phyloP scores from a whole-genome alignment of 2,888 invertebrate genomes.

The Parnassius orleans region DNA sequence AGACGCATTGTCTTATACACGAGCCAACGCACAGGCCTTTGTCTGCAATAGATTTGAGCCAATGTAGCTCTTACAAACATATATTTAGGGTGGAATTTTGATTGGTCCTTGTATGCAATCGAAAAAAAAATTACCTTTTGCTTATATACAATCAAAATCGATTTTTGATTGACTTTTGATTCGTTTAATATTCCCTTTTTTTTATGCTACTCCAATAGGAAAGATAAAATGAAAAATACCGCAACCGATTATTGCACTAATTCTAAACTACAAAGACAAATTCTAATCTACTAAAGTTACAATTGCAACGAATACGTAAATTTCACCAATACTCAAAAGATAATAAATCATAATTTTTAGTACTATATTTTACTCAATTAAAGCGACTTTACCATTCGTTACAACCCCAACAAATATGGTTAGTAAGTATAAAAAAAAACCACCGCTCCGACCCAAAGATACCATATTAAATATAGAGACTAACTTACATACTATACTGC shows the following conservation, averaged over 20 bases:
- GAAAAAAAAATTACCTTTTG: constrained; percentile 46
- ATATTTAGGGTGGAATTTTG: constrained; percentile 6
- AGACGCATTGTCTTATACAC: constrained; percentile 77
- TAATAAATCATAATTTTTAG: background rate
- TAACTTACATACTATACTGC: background rate
- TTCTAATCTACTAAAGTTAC: constrained; percentile 13
- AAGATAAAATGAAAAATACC: constrained; percentile 6
- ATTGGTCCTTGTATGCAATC: constrained; percentile 68
- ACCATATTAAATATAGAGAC: background rate
- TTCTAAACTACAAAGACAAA: constrained; percentile 16
- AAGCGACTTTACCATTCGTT: constrained; percentile 4
- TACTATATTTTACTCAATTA: background rate
- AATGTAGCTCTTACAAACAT: constrained; percentile 42
- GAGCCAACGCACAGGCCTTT: constrained; percentile 73
- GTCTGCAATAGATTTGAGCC: constrained; percentile 63
- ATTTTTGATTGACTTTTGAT: background rate
- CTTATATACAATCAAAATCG: constrained; percentile 12
- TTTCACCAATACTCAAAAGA: background rate
- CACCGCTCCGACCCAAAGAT: constrained; percentile 1
- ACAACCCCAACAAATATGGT: constrained; percentile 8
- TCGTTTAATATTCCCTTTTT: background rate
- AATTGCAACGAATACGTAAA: constrained; percentile 8
- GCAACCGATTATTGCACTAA: constrained; percentile 5
- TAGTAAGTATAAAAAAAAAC: constrained; percentile 15
- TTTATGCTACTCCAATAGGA: constrained; percentile 1